A percentile compares a stretch with the other conserved stretches of the same genome.
Conservation (phyloP, 2,113 vertebrate species). For the Bagarius yarrelli region DNA sequence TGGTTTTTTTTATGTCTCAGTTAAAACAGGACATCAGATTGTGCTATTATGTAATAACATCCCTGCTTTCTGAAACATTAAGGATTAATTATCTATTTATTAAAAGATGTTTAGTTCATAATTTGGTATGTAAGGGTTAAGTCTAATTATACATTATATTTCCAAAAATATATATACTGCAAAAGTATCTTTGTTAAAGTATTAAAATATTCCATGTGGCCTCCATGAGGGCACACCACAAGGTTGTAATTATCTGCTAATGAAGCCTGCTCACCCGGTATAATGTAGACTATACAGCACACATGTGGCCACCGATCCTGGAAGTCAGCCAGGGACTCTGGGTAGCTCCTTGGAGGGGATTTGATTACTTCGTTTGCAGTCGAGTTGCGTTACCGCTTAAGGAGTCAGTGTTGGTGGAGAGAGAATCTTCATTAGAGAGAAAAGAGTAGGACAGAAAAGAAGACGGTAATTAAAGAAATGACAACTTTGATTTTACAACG, state of each 20-base stretch:
- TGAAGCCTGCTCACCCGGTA: slow-evolving; percentile 4
- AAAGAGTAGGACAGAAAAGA: slow-evolving; percentile 52
- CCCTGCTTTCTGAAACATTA: too few species aligned
- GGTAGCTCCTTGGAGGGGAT: slow-evolving; percentile 10
- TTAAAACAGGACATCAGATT: too few species aligned
- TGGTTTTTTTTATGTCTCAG: too few species aligned
- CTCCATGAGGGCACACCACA: neutral
- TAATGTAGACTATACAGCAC: neutral
- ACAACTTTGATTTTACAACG: slow-evolving; percentile 64
- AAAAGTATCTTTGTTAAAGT: neutral
- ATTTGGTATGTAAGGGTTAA: neutral
- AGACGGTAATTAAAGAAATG: slow-evolving; percentile 69
- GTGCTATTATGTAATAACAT: too few species aligned
- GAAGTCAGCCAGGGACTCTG: slow-evolving; percentile 28
- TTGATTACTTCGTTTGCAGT: slow-evolving; percentile 64
- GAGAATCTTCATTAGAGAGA: slow-evolving; percentile 51
- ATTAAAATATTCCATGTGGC: neutral
- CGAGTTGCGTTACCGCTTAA: slow-evolving; percentile 62
- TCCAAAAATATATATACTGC: neutral
- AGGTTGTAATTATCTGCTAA: slow-evolving; percentile 29
- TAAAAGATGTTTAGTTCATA: too few species aligned
- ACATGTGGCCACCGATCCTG: slow-evolving; percentile 17
- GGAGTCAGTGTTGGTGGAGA: slow-evolving; percentile 57
- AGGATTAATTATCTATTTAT: too few species aligned
- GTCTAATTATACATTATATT: neutral